Percentiles rank a stretch among this genome's conserved stretches.
Evolutionary conservation across 2,113 vertebrate species (phyloP).

Genomic region (Petrocephalus zakoni): DNA sequence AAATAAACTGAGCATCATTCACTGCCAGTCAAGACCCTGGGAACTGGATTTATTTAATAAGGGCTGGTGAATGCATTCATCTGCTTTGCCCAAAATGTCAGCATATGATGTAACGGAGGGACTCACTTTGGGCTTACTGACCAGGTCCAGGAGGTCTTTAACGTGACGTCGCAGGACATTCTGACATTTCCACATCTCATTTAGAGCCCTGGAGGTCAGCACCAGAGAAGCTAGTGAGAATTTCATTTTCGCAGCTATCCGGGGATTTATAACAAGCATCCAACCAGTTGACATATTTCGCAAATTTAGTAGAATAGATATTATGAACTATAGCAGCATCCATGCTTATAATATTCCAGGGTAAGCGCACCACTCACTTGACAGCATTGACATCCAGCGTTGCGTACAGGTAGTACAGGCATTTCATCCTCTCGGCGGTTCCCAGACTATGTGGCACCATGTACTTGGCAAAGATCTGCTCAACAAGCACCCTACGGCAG

Average conservation of each 20-base stretch:
- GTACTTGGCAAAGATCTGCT: constrained; percentile 94
- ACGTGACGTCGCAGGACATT: constrained; percentile 88
- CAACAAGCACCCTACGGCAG: constrained; percentile 79
- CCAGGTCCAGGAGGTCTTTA: constrained; percentile 91
- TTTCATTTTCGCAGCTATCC: not conserved
- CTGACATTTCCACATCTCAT: constrained; percentile 99
- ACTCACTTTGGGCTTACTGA: constrained; percentile 91
- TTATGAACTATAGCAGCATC: not conserved
- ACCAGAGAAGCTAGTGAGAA: not conserved
- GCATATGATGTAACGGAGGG: not conserved
- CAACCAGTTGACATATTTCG: not conserved
- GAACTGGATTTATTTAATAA: not conserved
- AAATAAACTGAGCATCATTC: not conserved
- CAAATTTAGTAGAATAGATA: not conserved
- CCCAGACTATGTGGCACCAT: constrained; percentile 97
- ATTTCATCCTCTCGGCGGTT: constrained; percentile 91
- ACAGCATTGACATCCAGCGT: constrained; percentile 92
- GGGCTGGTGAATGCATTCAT: not conserved
- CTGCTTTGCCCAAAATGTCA: not conserved
- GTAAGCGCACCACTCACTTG: constrained; percentile 66
- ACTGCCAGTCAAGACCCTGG: not conserved
- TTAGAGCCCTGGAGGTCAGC: constrained; percentile 75
- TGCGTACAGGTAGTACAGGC: constrained; percentile 93
- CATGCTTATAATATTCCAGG: not conserved
- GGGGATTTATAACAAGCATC: not conserved